Conservation (phyloP, 2,888 invertebrate genomes). For the Dusona sp. region DNA sequence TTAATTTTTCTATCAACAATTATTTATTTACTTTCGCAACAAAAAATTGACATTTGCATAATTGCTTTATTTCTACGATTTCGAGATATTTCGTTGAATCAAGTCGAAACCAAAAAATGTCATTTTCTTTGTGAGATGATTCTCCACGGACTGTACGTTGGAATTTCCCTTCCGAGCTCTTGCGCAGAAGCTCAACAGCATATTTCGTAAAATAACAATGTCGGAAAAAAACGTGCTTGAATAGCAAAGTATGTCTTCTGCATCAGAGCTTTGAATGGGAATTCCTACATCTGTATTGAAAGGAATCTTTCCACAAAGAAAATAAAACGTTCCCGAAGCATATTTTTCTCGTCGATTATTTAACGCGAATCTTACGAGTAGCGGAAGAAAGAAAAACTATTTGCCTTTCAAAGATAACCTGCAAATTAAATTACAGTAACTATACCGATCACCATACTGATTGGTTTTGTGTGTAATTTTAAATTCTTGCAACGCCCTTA, state of each 20-base stretch:
- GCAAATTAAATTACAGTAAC: neutral
- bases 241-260: conserved; percentile 11
- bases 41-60: neutral
- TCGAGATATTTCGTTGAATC: neutral
- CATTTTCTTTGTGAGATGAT: neutral
- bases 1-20: neutral
- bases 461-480: too few relatives aligned
- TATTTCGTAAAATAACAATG: conserved; percentile 9
- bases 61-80: neutral
- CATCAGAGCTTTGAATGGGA: conserved; percentile 4
- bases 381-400: neutral
- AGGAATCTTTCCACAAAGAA: conserved; percentile 14
- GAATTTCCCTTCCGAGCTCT: neutral
- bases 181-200: conserved; percentile 12
- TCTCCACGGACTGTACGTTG: neutral
- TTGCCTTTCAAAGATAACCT: neutral
- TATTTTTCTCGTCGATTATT: neutral
- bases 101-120: neutral
- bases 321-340: neutral
- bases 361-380: neutral
- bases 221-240: neutral
- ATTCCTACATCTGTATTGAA: conserved; percentile 8
- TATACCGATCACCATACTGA: too few relatives aligned
- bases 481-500: too few relatives aligned
- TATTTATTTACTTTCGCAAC: neutral